phyloP scores from a whole-genome alignment of 2,888 invertebrate species.

The Drosophila infuscata region DNA sequence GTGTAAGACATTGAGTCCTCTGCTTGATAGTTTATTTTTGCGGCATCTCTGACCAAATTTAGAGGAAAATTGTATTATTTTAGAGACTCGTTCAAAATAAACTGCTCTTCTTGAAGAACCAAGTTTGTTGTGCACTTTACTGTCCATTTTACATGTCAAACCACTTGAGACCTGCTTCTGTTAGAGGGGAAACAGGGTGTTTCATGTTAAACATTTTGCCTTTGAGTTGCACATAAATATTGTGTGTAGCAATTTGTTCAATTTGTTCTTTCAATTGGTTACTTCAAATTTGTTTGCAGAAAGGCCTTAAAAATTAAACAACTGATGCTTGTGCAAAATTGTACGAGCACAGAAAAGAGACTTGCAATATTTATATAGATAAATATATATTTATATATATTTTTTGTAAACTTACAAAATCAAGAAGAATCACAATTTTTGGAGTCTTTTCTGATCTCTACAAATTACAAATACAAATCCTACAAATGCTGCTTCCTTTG shows the following conservation, averaged over 20 bases:
- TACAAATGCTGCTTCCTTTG: not conserved
- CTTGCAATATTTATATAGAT: not conserved
- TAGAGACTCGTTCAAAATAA: conserved; percentile 59
- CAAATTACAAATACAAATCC: not conserved
- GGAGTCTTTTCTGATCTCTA: not conserved
- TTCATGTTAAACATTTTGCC: conserved; percentile 42
- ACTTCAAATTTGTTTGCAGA: not conserved
- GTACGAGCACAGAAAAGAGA: not conserved
- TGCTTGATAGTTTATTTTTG: conserved; percentile 27
- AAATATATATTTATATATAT: not conserved
- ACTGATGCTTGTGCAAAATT: not conserved
- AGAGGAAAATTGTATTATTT: conserved; percentile 79
- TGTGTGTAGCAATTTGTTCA: conserved; percentile 56
- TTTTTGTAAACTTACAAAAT: not conserved
- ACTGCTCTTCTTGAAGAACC: conserved; percentile 37
- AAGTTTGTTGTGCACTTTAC: conserved; percentile 42
- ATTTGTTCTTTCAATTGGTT: conserved; percentile 20
- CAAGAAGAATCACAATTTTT: not conserved
- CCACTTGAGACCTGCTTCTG: conserved; percentile 21
- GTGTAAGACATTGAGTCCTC: conserved; percentile 35
- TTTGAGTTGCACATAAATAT: conserved; percentile 21
- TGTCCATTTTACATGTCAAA: conserved; percentile 20
- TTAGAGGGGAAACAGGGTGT: not conserved
- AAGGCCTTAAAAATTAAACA: not conserved
- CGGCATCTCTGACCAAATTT: conserved; percentile 68